Percentiles rank a stretch among this genome's conserved stretches.
Conservation (phyloP, 2,888 invertebrate species). For the Melanostoma scalare region DNA sequence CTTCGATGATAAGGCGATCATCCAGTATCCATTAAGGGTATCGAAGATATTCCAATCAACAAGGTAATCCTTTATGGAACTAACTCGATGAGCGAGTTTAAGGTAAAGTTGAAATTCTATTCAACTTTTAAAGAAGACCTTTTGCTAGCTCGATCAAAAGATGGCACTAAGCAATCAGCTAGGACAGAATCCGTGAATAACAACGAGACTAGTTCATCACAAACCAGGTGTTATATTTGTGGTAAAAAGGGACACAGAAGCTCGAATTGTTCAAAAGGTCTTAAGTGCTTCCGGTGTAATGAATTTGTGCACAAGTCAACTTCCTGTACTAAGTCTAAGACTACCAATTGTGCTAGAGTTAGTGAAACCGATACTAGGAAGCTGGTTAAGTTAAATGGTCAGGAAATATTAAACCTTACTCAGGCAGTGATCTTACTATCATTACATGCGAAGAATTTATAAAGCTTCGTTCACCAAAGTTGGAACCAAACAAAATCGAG, state of each 20-base stretch:
- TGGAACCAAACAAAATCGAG: background rate
- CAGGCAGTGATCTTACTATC: background rate
- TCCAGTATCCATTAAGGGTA: background rate
- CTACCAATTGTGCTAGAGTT: background rate
- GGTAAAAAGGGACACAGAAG: background rate
- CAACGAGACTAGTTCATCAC: no score
- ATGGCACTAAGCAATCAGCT: background rate
- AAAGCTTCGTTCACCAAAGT: background rate
- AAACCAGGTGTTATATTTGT: background rate
- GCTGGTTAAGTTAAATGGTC: background rate
- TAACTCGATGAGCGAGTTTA: background rate
- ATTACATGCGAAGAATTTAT: background rate
- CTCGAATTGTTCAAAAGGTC: background rate
- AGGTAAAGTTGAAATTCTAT: background rate
- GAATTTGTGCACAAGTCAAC: background rate
- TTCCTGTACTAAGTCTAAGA: background rate
- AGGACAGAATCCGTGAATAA: no score
- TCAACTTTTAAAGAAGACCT: constrained; percentile 1
- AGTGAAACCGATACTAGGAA: background rate
- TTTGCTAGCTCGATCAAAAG: no score
- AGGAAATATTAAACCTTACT: background rate
- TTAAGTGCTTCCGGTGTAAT: background rate
- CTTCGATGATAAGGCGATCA: background rate
- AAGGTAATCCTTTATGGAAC: background rate
- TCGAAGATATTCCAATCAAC: background rate